A percentile compares a stretch with the other conserved stretches of the same genome.
Conservation (phyloP, 2,888 invertebrate genomes). For the Andrena flavipes region DNA sequence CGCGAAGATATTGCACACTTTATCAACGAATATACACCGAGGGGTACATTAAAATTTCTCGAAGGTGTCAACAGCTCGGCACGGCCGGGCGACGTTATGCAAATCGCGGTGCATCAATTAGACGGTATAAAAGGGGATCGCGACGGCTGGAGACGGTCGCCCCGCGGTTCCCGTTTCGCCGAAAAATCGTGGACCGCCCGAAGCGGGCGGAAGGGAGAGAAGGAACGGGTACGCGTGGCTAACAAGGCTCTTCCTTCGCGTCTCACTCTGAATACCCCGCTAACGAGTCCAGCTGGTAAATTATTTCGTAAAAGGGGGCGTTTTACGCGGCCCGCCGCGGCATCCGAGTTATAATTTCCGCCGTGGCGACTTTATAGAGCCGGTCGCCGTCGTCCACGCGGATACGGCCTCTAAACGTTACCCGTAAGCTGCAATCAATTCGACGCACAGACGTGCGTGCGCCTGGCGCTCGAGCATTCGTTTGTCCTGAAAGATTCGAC, state of each 20-base stretch:
- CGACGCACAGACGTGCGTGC: conserved; percentile 22
- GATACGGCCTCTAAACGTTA: conserved; percentile 62
- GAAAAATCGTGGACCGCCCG: conserved; percentile 50
- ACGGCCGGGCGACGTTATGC: conserved; percentile 51
- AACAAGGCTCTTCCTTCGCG: conserved; percentile 67
- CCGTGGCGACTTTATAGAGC: conserved; percentile 76
- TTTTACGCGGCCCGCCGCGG: conserved; percentile 66
- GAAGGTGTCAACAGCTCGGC: conserved; percentile 61
- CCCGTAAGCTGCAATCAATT: conserved; percentile 73
- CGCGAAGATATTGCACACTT: conserved; percentile 31
- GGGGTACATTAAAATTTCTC: conserved; percentile 58
- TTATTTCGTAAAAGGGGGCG: conserved; percentile 74
- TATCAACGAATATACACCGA: conserved; percentile 36
- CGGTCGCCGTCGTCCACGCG: conserved; percentile 52
- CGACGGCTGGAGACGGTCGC: neutral
- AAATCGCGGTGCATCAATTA: conserved; percentile 62
- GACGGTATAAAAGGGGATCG: conserved; percentile 10
- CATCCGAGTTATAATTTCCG: conserved; percentile 78
- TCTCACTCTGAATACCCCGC: conserved; percentile 67
- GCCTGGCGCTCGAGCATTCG: conserved; percentile 17
- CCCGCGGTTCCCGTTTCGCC: conserved; percentile 24
- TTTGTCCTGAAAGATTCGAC: conserved; percentile 10
- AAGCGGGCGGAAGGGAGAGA: neutral
- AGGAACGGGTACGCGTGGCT: conserved; percentile 50
- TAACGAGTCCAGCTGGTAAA: conserved; percentile 77